phyloP scores from a whole-genome alignment of 2,888 invertebrate species.

The Meiosimyza platycephala region DNA sequence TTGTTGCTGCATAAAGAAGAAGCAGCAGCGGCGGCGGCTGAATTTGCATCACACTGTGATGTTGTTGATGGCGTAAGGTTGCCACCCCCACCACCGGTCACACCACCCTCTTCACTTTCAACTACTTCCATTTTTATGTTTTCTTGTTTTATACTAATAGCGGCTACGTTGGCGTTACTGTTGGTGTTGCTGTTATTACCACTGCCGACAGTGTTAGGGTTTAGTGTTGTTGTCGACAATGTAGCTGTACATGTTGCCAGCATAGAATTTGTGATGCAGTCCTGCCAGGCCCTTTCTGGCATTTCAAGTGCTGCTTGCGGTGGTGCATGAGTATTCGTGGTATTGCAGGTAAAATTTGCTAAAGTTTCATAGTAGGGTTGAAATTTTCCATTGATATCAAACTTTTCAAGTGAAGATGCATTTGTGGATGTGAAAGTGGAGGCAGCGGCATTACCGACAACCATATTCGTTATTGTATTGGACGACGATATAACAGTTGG shows the following conservation, averaged over 20 bases:
- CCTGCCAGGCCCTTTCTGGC: constrained; percentile 81
- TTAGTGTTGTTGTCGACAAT: constrained; percentile 10
- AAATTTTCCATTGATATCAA: constrained; percentile 50
- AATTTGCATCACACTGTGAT: constrained; percentile 40
- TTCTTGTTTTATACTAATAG: constrained; percentile 36
- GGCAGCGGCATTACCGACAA: constrained; percentile 41
- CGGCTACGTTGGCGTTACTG: constrained; percentile 35
- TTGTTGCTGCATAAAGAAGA: constrained; percentile 33
- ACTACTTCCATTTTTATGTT: constrained; percentile 45
- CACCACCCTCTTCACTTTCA: constrained; percentile 40
- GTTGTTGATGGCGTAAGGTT: constrained; percentile 34
- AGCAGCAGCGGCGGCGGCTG: constrained; percentile 36
- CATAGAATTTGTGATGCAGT: constrained; percentile 70
- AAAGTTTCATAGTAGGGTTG: constrained; percentile 64
- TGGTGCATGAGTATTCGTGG: constrained; percentile 66
- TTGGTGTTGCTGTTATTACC: constrained; percentile 45
- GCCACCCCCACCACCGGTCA: constrained; percentile 26
- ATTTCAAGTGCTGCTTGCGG: constrained; percentile 72
- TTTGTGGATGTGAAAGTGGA: constrained; percentile 44
- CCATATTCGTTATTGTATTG: neutral
- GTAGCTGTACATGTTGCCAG: constrained; percentile 37
- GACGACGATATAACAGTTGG: constrained; percentile 1
- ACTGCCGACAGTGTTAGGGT: constrained; percentile 19
- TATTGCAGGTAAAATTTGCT: constrained; percentile 64
- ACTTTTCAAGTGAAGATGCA: constrained; percentile 40